Evolutionary conservation across 37 sponge, comb jelly and placozoan species (phyloP), one percentile per base, ranked within the genome.

Genomic region (Spongilla lacustris): DNA sequence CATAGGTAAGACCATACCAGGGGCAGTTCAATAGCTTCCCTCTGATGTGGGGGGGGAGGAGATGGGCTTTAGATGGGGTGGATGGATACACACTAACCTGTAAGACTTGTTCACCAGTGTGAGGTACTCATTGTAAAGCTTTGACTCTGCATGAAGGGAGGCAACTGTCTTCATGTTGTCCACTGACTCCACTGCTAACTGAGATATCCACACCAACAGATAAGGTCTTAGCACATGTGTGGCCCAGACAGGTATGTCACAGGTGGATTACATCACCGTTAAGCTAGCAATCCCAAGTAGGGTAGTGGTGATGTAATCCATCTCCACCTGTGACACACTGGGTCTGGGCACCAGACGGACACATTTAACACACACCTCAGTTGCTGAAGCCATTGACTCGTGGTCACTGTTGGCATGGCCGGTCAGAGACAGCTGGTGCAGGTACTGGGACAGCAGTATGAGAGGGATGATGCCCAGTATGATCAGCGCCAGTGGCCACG

Each of bases 401-500:
- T 36, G 26, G 19, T 38, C 38, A 23, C 8, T 33, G 25, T 0
- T 11, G 34, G 77, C 77, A 19, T 76, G 77, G n/a, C 78, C 84
- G 12, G 84, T 46, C 67, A 78, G 24, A 0, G 73, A 41, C 36
- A 38, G 28, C 33, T 69, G 31, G 49, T 77, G 66, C 33, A 89
- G 31, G 36, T 22, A 33, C 4, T 69, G 86, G 6, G 90, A 71
- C 35, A 89, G 30, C 8, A 73, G 26, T 23, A 85, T 30, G 50
- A 92, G n/a, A 19, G 92, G 92, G 19, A 91, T 33, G 30, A 49
- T 66, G 36, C 77, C 84, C 14, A 89, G 27, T 21, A 92, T 76
- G 6, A 92, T 74, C 26, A 89, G 78, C 26, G 92, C 84, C 41
- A 92, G 79, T 27, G 38, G 67, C 92, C 92, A 91, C 0, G 87